These are phyloP conservation scores for Percopsis omiscomaycus DNA, from an alignment of 2,797 vertebrate species.

Conservation along the genomic window DNA sequence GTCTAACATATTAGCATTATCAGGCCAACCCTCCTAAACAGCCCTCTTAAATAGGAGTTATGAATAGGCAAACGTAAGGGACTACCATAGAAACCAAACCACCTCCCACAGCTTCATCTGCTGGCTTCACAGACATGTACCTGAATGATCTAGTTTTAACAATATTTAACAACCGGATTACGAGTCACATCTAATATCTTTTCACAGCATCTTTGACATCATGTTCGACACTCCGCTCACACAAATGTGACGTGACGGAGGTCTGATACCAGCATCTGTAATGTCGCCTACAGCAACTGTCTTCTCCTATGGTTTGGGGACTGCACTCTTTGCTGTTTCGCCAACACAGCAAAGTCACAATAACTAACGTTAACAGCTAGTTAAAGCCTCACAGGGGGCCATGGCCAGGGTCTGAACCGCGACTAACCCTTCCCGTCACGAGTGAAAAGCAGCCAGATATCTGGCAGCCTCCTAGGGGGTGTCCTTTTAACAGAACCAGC, in stretches of 20 bases:
- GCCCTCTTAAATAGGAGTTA: constrained; percentile 18
- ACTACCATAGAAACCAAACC: constrained; percentile 13
- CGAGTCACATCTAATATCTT: constrained; percentile 31
- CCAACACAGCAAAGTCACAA: neutral
- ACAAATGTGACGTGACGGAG: constrained; percentile 17
- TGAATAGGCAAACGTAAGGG: constrained; percentile 31
- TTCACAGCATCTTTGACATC: constrained; percentile 57
- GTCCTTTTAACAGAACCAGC: constrained; percentile 24
- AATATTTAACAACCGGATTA: constrained; percentile 21
- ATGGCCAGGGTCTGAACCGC: constrained; percentile 21
- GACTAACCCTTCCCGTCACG: neutral
- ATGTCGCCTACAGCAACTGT: constrained; percentile 20
- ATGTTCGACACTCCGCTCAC: constrained; percentile 60
- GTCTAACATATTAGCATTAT: constrained; percentile 37
- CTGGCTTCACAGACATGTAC: constrained; percentile 29
- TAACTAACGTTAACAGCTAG: constrained; percentile 14
- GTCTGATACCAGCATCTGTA: constrained; percentile 13
- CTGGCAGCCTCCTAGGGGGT: neutral
- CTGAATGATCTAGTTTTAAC: constrained; percentile 2
- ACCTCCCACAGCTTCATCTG: constrained; percentile 17
- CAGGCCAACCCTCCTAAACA: constrained; percentile 41
- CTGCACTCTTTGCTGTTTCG: neutral
- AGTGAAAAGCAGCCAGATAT: constrained; percentile 16
- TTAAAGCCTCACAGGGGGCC: constrained; percentile 40
- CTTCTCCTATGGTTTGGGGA: neutral